Percentiles rank a stretch among this genome's conserved stretches.
Conservation (phyloP, 2,797 vertebrate species). For the Leptodactylus fallax region DNA sequence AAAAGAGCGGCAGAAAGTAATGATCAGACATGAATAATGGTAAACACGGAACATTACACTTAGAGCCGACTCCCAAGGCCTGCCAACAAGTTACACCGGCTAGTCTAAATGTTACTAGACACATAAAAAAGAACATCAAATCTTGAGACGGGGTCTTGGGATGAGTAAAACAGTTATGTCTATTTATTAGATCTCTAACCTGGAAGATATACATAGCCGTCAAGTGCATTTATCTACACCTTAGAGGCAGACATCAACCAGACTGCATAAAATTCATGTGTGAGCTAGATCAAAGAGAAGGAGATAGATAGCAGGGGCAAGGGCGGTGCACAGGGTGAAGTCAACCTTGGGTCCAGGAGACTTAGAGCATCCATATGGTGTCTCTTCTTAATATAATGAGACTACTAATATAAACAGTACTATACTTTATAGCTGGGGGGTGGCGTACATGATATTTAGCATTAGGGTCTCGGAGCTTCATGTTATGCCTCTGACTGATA, state of each 20-base stretch:
- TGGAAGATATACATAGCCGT: conserved; percentile 1
- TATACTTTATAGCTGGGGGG: neutral
- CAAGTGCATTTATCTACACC: conserved; percentile 1
- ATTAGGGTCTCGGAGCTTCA: too few relatives aligned
- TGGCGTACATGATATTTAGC: too few relatives aligned
- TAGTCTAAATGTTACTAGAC: conserved; percentile 48
- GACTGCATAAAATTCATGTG: neutral
- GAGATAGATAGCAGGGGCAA: too few relatives aligned
- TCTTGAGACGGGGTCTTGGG: conserved; percentile 3
- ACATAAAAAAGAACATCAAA: conserved; percentile 46
- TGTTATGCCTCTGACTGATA: too few relatives aligned
- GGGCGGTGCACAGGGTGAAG: too few relatives aligned
- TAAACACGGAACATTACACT: conserved; percentile 56
- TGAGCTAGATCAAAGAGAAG: neutral
- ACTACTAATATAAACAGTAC: too few relatives aligned
- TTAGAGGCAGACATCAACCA: neutral
- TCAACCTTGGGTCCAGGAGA: too few relatives aligned
- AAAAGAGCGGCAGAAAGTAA: conserved; percentile 34
- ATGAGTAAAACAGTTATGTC: conserved; percentile 38
- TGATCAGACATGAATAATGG: conserved; percentile 52
- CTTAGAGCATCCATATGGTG: too few relatives aligned
- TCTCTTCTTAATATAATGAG: too few relatives aligned
- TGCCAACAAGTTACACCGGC: conserved; percentile 50
- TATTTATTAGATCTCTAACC: conserved; percentile 27
- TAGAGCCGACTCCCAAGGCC: conserved; percentile 26